phyloP scores from a whole-genome alignment of 2,888 invertebrate species.

The Parnassius glacialis region DNA sequence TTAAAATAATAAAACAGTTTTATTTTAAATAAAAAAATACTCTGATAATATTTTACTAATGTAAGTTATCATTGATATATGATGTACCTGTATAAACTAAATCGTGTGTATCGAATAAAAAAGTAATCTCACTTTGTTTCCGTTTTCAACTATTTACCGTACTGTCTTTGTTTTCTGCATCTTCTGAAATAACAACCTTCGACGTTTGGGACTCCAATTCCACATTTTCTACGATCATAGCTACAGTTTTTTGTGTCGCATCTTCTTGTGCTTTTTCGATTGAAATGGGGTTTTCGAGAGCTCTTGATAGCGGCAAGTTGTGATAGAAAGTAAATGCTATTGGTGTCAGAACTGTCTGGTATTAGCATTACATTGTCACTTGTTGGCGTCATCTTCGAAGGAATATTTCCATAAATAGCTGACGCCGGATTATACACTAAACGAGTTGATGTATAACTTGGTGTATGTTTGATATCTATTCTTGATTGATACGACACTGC shows the following conservation, averaged over 20 bases:
- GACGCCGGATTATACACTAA: constrained; percentile 54
- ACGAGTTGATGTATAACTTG: constrained; percentile 47
- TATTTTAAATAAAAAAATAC: too few relatives aligned
- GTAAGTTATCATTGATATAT: too few relatives aligned
- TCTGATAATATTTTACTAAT: too few relatives aligned
- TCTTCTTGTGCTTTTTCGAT: constrained; percentile 46
- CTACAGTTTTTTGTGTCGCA: constrained; percentile 21
- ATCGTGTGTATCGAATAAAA: background rate
- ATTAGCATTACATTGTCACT: constrained; percentile 42
- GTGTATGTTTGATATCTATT: constrained; percentile 67
- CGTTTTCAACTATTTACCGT: background rate
- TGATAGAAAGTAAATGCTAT: constrained; percentile 61
- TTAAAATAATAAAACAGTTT: too few relatives aligned
- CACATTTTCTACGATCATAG: constrained; percentile 21
- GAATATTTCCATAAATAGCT: constrained; percentile 40
- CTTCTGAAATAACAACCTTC: constrained; percentile 7
- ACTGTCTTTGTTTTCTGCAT: constrained; percentile 16
- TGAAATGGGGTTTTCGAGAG: constrained; percentile 56
- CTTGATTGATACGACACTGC: constrained; percentile 81
- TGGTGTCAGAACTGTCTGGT: constrained; percentile 51
- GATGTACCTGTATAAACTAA: too few relatives aligned
- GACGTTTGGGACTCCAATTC: constrained; percentile 3
- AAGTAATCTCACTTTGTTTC: background rate
- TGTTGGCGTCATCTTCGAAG: constrained; percentile 36
- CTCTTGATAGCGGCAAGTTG: constrained; percentile 62